Evolutionary conservation across 2,797 vertebrate species (phyloP).

Genomic region (Darevskia mixta): DNA sequence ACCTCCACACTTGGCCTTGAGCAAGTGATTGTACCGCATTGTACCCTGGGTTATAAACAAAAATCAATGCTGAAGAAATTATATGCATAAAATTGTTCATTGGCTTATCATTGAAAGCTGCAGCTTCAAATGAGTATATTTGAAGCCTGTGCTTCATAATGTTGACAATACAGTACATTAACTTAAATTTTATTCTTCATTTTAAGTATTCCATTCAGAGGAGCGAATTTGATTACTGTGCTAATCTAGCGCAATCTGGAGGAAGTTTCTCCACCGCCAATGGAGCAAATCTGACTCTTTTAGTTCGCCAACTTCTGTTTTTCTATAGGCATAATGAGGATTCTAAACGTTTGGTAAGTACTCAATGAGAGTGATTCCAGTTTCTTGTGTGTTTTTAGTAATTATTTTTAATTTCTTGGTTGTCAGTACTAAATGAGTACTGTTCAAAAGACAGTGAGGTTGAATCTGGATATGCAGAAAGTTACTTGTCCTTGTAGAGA

Average conservation of each 20-base stretch:
- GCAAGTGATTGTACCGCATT: neutral
- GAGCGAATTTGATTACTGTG: constrained; percentile 88
- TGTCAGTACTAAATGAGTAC: neutral
- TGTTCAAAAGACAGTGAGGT: neutral
- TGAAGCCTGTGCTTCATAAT: neutral
- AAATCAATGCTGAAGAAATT: neutral
- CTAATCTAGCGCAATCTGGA: constrained; percentile 81
- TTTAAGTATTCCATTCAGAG: constrained; percentile 90
- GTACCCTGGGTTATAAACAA: neutral
- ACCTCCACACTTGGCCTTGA: neutral
- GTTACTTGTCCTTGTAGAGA: neutral
- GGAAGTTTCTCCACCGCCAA: constrained; percentile 79
- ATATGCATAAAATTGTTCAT: neutral
- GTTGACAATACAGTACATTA: neutral
- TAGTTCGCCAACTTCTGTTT: constrained; percentile 94
- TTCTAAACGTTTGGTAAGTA: constrained; percentile 91
- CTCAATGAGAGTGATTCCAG: neutral
- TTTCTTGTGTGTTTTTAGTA: neutral
- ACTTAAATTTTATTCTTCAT: constrained; percentile 53
- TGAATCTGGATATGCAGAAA: neutral
- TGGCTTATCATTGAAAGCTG: rapidly evolving
- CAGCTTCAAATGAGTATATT: neutral
- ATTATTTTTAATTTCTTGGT: constrained; percentile 7
- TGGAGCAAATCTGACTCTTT: constrained; percentile 84
- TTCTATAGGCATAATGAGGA: constrained; percentile 95